Evolutionary conservation across 2,113 vertebrate genomes (phyloP), one percentile per base, ranked within the genome.

Genomic region (Collichthys lucidus): DNA sequence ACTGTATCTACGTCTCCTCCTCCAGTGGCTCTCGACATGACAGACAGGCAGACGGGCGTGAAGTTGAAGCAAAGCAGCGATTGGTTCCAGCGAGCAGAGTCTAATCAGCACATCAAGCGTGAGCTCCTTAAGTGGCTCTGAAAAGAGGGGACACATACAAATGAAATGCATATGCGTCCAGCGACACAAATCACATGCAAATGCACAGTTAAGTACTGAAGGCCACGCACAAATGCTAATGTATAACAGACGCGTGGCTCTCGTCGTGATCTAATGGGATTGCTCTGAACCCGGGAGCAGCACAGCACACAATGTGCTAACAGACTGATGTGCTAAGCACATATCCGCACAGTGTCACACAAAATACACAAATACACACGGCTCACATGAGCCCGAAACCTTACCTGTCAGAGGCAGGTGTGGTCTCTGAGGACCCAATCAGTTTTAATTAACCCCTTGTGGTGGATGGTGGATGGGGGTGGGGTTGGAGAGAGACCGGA

Each of bases 381-480:
- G 65, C 79, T 86, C 81, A 76, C 53, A 57, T 76, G 73, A 88
- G 86, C 80, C 80, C 68, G 86, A 85, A 88, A 84, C 87, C 91
- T 91, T 93, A 92, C 92, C 94, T 95, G 94, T 93, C 93, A 93
- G 84, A 91, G 93, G 91, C 93, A 94, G 94, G 94, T 94, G 94
- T 93, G 91, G 82, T 92, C 94, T 91, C 94, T 1, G 53, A 69
- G 86, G 94, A 90, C 86, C 93, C 91, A 95, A 96, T 95, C 95
- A 95, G 91, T 95, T 95, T 95, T 96, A 95, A 96, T 96, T 94
- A 95, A 95, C 91, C 94, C 94, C 95, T 90, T 76, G 94, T 92
- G 95, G 91, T 81, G 82, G 77, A 73, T 85, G 72, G 84, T n/a
- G 69, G 46, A 50, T 26, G 73, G 77, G 31, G 31, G 6, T 35